Conservation (phyloP, 2,113 vertebrate genomes). For the Ivindomyrus marchei region DNA sequence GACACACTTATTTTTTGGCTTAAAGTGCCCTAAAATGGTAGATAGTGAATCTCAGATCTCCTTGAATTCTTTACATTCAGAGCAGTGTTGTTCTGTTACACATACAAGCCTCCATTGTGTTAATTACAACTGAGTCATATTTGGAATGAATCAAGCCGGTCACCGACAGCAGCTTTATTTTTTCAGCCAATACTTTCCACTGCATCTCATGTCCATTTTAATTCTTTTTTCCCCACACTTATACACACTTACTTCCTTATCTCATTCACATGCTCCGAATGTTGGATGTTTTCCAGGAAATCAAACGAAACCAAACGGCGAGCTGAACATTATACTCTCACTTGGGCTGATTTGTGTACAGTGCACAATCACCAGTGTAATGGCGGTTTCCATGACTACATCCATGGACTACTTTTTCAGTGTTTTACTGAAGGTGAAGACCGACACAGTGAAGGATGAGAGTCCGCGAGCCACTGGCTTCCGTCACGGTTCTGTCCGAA, state of each 20-base stretch:
- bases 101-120: not conserved
- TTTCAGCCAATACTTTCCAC: not conserved
- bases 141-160: not conserved
- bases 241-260: not conserved
- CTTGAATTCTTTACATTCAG: not conserved
- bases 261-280: not conserved
- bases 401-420: not conserved
- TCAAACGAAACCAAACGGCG: not conserved
- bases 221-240: not conserved
- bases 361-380: not conserved
- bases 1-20: not conserved
- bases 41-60: not conserved
- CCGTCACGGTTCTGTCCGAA: not conserved
- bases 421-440: not conserved
- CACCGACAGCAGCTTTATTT: not conserved
- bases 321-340: not conserved
- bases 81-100: not conserved
- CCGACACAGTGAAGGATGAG: not conserved
- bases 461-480: not conserved
- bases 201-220: not conserved
- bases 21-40: not conserved
- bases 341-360: not conserved
- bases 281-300: not conserved
- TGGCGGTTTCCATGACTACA: not conserved
- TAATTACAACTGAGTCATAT: not conserved